Base-by-base conservation (phyloP, 2,113 vertebrate genomes). In the Mirza zaza region DNA sequence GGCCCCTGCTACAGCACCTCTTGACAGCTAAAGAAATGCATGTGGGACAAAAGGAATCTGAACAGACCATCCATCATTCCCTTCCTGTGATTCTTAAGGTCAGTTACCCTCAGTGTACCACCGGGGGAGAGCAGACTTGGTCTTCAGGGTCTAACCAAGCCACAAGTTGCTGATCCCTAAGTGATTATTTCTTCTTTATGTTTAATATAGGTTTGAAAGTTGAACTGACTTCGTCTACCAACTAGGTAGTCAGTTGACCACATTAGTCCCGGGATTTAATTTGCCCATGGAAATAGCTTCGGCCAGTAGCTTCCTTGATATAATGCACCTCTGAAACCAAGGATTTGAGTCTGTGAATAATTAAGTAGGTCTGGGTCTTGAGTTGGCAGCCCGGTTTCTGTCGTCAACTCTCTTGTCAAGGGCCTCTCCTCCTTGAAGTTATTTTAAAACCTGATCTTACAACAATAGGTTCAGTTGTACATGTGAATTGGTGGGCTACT, bases 391-490 rank as follows among this genome's bases (percentile, higher is more conserved):
- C 94, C 95, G 57, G 39, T 97, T 97, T 92, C 91, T 92, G 7
- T 97, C 96, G 90, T 92, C 92, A 94, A 87, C 75, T 93, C 52
- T 91, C 42, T 45, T 76, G 45, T 82, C 73, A 88, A 82, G 82
- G 88, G 39, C 59, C 61, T 91, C 20, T 86, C 50, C 85, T 89
- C 70, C 75, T 96, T 92, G 52, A 95, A 96, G 94, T 93, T 97
- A 96, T 97, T 95, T 97, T 97, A 96, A 96, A 97, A 90, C 85
- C 67, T 36, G 23, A 59, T 91, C 85, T 95, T 52, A 73, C n/a
- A 96, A 91, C 87, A 96, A 50, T 71, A 85, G 52, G 84, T 84
- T 86, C 50, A 14, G n/a, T 48, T 91, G 85, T 80, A 86, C 61
- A 2, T 83, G 73, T 95, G 95, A 95, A 89, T 91, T 67, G 27